A percentile compares a stretch with the other conserved stretches of the same genome.
Evolutionary conservation across 2,113 vertebrate genomes (phyloP).

Genomic region (Suricata suricatta): DNA sequence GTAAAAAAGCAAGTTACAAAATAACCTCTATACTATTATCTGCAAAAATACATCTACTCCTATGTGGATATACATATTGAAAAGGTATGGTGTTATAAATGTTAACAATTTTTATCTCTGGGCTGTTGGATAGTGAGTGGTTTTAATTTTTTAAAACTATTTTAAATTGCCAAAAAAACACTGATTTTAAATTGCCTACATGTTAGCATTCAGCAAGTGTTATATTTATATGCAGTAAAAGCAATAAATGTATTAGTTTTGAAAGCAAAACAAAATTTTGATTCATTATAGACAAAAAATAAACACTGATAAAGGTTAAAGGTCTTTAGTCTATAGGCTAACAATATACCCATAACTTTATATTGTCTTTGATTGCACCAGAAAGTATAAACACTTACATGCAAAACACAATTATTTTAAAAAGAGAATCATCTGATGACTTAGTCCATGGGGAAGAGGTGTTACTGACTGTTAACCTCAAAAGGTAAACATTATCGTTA

Average conservation of each 20-base stretch:
- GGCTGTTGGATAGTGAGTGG: background rate
- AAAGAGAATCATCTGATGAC: background rate
- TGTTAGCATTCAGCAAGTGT: constrained; percentile 16
- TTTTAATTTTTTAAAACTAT: background rate
- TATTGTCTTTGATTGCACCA: background rate
- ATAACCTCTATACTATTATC: background rate
- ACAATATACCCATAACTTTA: constrained; percentile 16
- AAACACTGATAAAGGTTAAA: background rate
- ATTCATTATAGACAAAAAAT: background rate
- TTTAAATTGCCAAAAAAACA: too few relatives aligned
- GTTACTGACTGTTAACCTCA: background rate
- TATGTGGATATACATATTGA: background rate
- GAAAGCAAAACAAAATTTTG: constrained; percentile 21
- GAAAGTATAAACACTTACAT: background rate
- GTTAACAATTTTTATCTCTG: background rate
- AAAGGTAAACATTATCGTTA: background rate
- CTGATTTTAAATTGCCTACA: background rate
- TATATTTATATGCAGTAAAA: constrained; percentile 1
- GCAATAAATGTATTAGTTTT: background rate
- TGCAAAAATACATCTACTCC: background rate
- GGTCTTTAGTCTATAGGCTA: background rate
- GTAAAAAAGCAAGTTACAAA: background rate
- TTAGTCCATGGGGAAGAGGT: background rate
- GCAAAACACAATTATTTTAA: constrained; percentile 24
- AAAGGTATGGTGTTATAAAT: background rate